These are phyloP conservation scores for Nothocercus nigrocapillus DNA, from an alignment of 2,113 vertebrate species.

Conservation along the genomic window DNA sequence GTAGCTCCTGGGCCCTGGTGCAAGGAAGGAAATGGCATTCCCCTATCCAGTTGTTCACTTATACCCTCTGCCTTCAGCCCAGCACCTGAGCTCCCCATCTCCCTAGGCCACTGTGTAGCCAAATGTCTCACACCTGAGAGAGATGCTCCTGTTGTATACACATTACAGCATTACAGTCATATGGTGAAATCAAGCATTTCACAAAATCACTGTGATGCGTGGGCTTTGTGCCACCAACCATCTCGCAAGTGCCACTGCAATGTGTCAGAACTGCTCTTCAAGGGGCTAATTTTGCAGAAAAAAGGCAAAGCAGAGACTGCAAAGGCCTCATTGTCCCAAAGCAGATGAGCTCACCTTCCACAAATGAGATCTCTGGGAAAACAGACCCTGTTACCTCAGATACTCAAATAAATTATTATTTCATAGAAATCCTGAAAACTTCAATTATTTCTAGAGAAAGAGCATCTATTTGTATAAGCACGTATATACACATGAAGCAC, in stretches of 20 bases:
- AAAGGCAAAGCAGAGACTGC: background rate
- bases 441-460: background rate
- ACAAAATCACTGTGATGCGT: background rate
- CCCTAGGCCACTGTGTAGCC: background rate
- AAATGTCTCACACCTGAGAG: background rate
- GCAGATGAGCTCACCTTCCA: background rate
- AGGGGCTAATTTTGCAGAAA: background rate
- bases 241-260: background rate
- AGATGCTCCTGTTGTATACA: background rate
- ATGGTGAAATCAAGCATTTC: background rate
- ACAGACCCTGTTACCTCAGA: background rate
- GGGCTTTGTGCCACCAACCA: background rate
- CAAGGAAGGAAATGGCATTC: background rate
- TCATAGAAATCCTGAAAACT: background rate
- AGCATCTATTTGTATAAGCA: background rate
- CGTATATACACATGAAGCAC: background rate
- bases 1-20: background rate
- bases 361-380: background rate
- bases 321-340: background rate
- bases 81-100: background rate
- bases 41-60: background rate
- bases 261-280: background rate
- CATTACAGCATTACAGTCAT: fast-evolving
- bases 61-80: background rate
- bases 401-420: background rate